These are phyloP conservation scores for Yasuhikotakia modesta DNA, from an alignment of 2,797 vertebrate genomes.

Conservation along the genomic window DNA sequence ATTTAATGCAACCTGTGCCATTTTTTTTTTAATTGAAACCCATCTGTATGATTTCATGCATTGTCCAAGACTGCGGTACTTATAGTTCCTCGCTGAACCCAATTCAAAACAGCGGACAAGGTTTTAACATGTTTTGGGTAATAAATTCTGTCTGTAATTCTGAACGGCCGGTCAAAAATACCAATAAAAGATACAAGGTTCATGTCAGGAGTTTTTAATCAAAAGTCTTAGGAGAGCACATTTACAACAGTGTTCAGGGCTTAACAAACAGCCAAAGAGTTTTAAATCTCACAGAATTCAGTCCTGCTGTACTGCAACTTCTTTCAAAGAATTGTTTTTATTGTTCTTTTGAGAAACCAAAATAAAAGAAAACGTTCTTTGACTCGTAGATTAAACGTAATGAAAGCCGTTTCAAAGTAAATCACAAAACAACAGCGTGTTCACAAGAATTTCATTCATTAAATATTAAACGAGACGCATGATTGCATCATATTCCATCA, in stretches of 20 bases:
- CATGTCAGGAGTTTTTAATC: conserved; percentile 69
- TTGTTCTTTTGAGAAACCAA: background rate
- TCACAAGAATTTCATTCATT: background rate
- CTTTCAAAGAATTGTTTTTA: conserved; percentile 5
- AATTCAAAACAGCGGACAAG: conserved; percentile 64
- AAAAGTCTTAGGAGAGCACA: conserved; percentile 65
- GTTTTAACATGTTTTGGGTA: conserved; percentile 64
- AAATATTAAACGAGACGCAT: background rate
- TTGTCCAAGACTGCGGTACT: conserved; percentile 67
- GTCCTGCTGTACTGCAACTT: background rate
- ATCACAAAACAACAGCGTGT: background rate
- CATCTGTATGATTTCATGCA: conserved; percentile 68
- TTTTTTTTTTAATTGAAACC: conserved; percentile 38
- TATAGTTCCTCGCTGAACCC: conserved; percentile 63
- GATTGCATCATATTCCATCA: background rate
- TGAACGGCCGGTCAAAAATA: conserved; percentile 70
- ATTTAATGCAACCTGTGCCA: conserved; percentile 22
- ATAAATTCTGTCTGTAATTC: conserved; percentile 62
- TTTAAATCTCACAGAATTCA: background rate
- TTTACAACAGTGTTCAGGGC: background rate
- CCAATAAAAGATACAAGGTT: conserved; percentile 65
- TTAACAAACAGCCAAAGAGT: conserved; percentile 5
- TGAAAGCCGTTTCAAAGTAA: background rate
- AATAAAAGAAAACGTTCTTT: background rate
- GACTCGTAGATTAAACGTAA: background rate